phyloP scores from a whole-genome alignment of 2,113 vertebrate genomes.

The Zeus faber region DNA sequence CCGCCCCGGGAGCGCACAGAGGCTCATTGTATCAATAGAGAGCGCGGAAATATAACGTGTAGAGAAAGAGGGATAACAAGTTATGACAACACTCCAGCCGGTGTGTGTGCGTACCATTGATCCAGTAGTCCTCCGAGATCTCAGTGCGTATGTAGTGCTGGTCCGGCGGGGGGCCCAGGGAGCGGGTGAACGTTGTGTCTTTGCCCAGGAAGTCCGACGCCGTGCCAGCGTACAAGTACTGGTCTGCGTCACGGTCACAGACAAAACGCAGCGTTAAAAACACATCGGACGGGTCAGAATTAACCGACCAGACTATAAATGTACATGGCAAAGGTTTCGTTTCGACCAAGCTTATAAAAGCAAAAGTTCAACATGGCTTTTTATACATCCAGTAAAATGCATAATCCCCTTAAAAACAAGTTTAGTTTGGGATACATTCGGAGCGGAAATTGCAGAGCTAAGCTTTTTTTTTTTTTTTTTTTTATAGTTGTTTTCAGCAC shows the following conservation, averaged over 20 bases:
- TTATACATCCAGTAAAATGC: no score
- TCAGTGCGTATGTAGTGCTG: conserved; percentile 96
- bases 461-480: no score
- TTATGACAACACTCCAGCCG: conserved; percentile 37
- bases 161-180: conserved; percentile 87
- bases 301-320: no score
- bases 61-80: conserved; percentile 27
- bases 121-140: conserved; percentile 96
- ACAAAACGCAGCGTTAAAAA: no score
- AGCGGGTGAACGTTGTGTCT: conserved; percentile 91
- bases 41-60: conserved; percentile 26
- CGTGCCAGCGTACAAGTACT: conserved; percentile 91
- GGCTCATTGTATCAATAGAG: conserved; percentile 46
- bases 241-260: no score
- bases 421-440: no score
- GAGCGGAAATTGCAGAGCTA: no score
- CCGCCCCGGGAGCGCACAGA: conserved; percentile 40
- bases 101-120: conserved; percentile 80
- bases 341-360: no score
- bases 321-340: no score
- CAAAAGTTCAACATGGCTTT: no score
- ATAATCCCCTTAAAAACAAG: no score
- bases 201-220: conserved; percentile 97
- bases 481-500: neutral
- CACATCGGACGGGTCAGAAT: no score